Evolutionary conservation across 1,140 invertebrate species (phyloP), one percentile per base, ranked within the genome.

Genomic region (Temnothorax nylanderi): DNA sequence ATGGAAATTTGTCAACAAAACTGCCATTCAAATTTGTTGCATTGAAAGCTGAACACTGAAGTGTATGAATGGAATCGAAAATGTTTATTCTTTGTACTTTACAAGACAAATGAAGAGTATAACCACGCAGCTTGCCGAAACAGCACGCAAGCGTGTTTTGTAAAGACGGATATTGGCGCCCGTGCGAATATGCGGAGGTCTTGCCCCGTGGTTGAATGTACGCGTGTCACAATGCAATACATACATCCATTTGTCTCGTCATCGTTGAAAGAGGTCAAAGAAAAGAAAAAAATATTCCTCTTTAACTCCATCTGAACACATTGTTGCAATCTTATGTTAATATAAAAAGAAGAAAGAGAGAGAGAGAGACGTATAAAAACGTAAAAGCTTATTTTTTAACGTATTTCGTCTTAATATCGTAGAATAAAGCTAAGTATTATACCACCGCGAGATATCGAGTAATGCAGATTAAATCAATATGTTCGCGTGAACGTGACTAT

Each of bases 381-480:
- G 2, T 54, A 54, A n/a, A 26, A 44, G 4, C 6, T 81, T 54
- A 16, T 32, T 10, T 37, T 18, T 51, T 3, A 6, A 54, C 1
- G 13, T 49, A 37, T 51, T 41, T 65, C 2, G 3, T 37, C 16
- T 58, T 18, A 58, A 69, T n/a, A 47, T 41, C 11, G 8, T 41
- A 26, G 1, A 34, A 71, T 64, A 32, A 65, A 65, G n/a, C 16
- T 16, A 34, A 67, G 3, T 67, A 21, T 11, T 67, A 16, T 65
- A 21, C 2, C 8, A 34, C n/a, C 37, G 32, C 11, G 32, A 80
- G 16, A 81, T 51, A 44, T 56, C 21, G 49, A 65, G 51, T 44
- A 44, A 81, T 32, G n/a, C 21, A 58, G 26, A 71, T 71, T 41
- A 32, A 81, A 81, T 81, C 60, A 62, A 80, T 69, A 41, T 34